Evolutionary conservation across 2,113 vertebrate species (phyloP).

Genomic region (Carassius auratus): DNA sequence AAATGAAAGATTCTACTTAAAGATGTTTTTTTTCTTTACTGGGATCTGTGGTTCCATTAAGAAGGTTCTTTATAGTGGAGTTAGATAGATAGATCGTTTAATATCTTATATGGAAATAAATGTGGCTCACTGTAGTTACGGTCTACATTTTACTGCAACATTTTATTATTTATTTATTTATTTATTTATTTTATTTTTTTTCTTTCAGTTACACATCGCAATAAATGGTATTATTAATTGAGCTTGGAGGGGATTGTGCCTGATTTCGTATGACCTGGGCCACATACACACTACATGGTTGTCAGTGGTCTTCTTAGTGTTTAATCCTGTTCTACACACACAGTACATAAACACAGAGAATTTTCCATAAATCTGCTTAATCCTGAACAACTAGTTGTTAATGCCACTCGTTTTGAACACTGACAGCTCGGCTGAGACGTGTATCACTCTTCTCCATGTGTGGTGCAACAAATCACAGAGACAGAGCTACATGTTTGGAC

Average conservation of each 20-base stretch:
- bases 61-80: no score
- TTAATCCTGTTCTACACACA: conserved; percentile 11
- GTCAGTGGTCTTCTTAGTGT: not conserved
- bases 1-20: not conserved
- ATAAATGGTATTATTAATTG: no score
- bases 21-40: no score
- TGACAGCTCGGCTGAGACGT: not conserved
- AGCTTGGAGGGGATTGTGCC: not conserved
- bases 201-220: no score
- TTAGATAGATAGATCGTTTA: no score
- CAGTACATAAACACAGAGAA: not conserved
- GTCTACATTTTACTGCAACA: no score
- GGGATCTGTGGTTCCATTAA: no score
- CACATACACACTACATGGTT: not conserved
- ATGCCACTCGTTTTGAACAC: not conserved
- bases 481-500: conserved; percentile 25
- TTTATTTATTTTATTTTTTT: no score
- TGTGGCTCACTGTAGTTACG: no score
- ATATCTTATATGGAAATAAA: no score
- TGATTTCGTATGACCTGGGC: not conserved
- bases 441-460: conserved; percentile 13
- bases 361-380: conserved; percentile 13
- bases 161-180: no score
- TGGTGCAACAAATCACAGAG: conserved; percentile 14
- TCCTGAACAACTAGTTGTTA: conserved; percentile 25